Conservation (phyloP, 2,888 invertebrate species). For the Drosophila longiperda region DNA sequence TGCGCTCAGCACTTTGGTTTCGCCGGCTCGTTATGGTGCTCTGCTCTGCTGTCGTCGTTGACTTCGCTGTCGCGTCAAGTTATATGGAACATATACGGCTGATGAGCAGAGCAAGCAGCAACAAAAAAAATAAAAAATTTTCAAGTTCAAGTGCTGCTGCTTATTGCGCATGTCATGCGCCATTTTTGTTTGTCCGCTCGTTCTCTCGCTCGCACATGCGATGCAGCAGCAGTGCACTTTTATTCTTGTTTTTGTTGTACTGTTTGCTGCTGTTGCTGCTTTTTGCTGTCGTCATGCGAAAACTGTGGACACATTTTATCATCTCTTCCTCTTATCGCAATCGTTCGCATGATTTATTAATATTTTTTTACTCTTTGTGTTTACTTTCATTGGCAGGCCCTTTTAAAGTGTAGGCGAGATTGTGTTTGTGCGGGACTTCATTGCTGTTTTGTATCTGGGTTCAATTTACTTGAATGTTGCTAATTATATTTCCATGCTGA, state of each 20-base stretch:
- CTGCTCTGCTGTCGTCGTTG: conserved; percentile 11
- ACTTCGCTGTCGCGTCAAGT: conserved; percentile 44
- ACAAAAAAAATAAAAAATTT: conserved; percentile 65
- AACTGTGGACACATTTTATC: conserved; percentile 32
- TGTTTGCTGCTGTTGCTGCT: conserved; percentile 15
- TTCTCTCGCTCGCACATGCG: conserved; percentile 33
- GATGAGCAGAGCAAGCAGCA: conserved; percentile 17
- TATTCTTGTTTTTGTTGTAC: conserved; percentile 41
- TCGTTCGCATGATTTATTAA: conserved; percentile 50
- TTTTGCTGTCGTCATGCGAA: conserved; percentile 76
- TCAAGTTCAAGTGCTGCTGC: conserved; percentile 85
- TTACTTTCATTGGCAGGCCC: conserved; percentile 52
- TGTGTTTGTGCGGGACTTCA: conserved; percentile 21
- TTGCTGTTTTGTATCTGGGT: conserved; percentile 19
- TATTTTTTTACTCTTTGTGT: conserved; percentile 33
- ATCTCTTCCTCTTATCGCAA: conserved; percentile 14
- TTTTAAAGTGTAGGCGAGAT: conserved; percentile 28
- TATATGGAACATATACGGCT: conserved; percentile 47
- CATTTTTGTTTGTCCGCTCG: conserved; percentile 55
- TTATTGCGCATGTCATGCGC: conserved; percentile 82
- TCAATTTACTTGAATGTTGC: conserved; percentile 57
- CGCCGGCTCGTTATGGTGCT: conserved; percentile 43
- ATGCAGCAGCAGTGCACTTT: conserved; percentile 51
- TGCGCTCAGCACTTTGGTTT: conserved; percentile 37
- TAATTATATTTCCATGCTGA: conserved; percentile 80